These are phyloP conservation scores for Clarias magur DNA, from an alignment of 2,113 vertebrate genomes.

Conservation along the genomic window DNA sequence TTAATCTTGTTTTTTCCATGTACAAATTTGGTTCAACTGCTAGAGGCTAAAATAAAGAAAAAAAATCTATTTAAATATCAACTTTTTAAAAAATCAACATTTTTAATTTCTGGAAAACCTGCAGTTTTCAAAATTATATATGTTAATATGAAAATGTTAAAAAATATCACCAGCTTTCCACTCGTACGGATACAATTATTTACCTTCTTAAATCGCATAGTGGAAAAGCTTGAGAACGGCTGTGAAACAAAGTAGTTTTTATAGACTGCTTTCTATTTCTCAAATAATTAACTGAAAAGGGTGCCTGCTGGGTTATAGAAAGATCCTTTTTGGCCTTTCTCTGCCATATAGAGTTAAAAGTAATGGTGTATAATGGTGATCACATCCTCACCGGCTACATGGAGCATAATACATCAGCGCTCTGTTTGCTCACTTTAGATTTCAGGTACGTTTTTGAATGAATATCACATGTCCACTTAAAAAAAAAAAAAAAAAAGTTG, in stretches of 20 bases:
- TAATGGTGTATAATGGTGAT: constrained; percentile 34
- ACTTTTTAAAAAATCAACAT: neutral
- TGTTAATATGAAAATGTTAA: neutral
- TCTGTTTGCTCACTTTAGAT: constrained; percentile 45
- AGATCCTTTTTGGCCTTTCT: constrained; percentile 52
- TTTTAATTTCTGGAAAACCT: neutral
- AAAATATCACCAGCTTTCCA: neutral
- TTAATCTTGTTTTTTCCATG: neutral
- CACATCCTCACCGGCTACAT: constrained; percentile 42
- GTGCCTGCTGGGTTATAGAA: constrained; percentile 39
- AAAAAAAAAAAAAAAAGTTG: constrained; percentile 46
- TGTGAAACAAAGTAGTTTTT: constrained; percentile 41
- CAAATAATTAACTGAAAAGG: constrained; percentile 54
- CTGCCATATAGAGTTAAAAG: constrained; percentile 25
- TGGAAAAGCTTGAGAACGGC: neutral
- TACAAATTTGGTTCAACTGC: neutral
- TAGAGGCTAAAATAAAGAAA: neutral
- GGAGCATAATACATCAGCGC: constrained; percentile 44
- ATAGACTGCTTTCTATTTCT: constrained; percentile 53
- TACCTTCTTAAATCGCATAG: neutral
- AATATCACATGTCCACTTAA: constrained; percentile 55
- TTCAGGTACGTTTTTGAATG: constrained; percentile 49
- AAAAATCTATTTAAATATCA: too few relatives aligned
- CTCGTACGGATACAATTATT: neutral
- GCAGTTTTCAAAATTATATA: neutral